Evolutionary conservation across 2,113 vertebrate species (phyloP).

Genomic region (Oryzias melastigma): DNA sequence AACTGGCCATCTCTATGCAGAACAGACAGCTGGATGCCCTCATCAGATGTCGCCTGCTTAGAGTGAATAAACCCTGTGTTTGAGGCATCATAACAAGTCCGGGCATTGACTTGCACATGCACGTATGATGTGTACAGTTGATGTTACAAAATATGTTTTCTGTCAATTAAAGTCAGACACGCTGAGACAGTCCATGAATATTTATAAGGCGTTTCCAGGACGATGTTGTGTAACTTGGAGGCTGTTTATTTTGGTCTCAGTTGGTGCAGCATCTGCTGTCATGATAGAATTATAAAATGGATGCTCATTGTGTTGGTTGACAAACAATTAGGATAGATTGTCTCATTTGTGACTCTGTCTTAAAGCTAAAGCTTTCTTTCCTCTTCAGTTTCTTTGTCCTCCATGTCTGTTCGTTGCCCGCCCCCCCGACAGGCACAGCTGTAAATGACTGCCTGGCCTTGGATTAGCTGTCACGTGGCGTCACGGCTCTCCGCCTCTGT

Average conservation of each 20-base stretch:
- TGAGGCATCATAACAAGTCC: background rate
- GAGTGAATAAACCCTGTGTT: no score
- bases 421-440: background rate
- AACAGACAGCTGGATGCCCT: no score
- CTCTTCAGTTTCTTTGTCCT: background rate
- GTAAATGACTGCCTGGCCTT: background rate
- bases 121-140: conserved; percentile 8
- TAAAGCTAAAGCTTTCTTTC: background rate
- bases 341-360: background rate
- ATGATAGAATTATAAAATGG: conserved; percentile 26
- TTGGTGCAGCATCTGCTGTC: conserved; percentile 30
- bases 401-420: background rate
- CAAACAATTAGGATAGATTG: conserved; percentile 19
- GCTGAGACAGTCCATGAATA: conserved; percentile 44
- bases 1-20: no score
- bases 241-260: conserved; percentile 60
- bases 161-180: conserved; percentile 54
- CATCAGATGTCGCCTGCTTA: no score
- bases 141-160: conserved; percentile 46
- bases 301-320: conserved; percentile 31
- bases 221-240: conserved; percentile 55
- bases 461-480: background rate
- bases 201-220: conserved; percentile 56
- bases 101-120: background rate
- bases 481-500: no score